phyloP scores from a whole-genome alignment of 2,113 vertebrate genomes.

The Cervus canadensis region DNA sequence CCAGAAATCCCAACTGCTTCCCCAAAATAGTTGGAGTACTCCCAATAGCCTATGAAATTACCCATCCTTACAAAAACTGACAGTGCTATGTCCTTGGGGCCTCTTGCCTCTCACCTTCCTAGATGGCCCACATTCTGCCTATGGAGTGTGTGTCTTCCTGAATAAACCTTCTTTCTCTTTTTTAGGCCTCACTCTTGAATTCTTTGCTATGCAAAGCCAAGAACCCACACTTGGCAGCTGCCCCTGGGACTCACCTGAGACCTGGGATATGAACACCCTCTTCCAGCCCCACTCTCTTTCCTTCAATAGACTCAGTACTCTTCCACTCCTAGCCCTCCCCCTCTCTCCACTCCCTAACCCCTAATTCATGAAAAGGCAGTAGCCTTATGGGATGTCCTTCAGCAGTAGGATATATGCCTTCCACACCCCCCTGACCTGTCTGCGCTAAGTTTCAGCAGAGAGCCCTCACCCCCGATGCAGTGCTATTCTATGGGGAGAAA shows the following conservation, averaged over 20 bases:
- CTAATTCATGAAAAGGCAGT: not conserved
- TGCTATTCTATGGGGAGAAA: not conserved
- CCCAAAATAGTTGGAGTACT: not conserved
- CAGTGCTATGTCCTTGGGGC: not conserved
- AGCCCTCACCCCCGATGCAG: no score
- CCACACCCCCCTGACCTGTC: not conserved
- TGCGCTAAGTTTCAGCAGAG: no score
- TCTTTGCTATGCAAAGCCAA: not conserved
- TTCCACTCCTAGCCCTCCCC: no score
- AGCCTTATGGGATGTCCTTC: not conserved
- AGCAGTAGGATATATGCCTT: fast-evolving
- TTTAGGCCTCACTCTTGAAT: not conserved
- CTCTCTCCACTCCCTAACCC: not conserved
- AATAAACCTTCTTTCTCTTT: not conserved
- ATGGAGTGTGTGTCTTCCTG: not conserved
- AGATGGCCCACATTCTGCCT: not conserved
- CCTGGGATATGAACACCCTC: not conserved
- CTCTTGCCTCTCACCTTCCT: not conserved
- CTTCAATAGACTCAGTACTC: not conserved
- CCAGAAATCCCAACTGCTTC: not conserved
- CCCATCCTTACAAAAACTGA: not conserved
- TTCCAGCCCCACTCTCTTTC: not conserved
- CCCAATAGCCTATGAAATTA: not conserved
- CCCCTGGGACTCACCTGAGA: not conserved
- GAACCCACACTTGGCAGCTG: not conserved